Evolutionary conservation across 2,888 invertebrate species (phyloP).

Genomic region (Lampropteryx suffumata): DNA sequence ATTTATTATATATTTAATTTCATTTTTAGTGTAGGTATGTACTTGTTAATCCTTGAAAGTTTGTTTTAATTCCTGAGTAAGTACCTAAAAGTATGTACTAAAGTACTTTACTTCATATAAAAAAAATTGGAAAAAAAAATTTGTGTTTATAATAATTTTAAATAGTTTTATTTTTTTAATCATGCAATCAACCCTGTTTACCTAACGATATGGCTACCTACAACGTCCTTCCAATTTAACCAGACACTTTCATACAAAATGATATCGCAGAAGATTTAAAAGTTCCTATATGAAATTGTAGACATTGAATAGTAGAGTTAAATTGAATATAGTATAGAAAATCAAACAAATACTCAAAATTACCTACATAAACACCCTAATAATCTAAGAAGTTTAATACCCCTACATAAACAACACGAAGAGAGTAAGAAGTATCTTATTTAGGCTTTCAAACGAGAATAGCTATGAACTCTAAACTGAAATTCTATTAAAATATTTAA

Average conservation of each 20-base stretch:
- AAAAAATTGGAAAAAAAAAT: too few relatives aligned
- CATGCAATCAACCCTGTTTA: conserved; percentile 58
- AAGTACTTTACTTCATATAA: neutral
- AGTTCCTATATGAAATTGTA: conserved; percentile 6
- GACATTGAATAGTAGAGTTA: neutral
- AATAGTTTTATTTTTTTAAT: neutral
- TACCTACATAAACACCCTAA: neutral
- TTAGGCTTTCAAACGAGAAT: conserved; percentile 37
- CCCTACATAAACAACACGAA: conserved; percentile 47
- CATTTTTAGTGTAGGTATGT: too few relatives aligned
- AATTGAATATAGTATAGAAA: neutral
- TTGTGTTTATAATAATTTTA: neutral
- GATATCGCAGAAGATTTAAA: conserved; percentile 2
- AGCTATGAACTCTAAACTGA: conserved; percentile 3
- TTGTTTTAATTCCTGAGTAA: too few relatives aligned
- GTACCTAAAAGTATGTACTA: too few relatives aligned
- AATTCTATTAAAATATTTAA: conserved; percentile 35
- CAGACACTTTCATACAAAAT: conserved; percentile 41
- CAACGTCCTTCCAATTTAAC: conserved; percentile 42
- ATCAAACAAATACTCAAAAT: neutral
- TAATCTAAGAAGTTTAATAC: conserved; percentile 30
- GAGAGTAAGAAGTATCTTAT: conserved; percentile 28
- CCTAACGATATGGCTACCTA: conserved; percentile 60
- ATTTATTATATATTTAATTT: too few relatives aligned
- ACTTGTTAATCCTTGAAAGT: too few relatives aligned